These are phyloP conservation scores for Isaurus tuberculatus DNA, from an alignment of 92 coral and sea anemone species.

Conservation along the genomic window DNA sequence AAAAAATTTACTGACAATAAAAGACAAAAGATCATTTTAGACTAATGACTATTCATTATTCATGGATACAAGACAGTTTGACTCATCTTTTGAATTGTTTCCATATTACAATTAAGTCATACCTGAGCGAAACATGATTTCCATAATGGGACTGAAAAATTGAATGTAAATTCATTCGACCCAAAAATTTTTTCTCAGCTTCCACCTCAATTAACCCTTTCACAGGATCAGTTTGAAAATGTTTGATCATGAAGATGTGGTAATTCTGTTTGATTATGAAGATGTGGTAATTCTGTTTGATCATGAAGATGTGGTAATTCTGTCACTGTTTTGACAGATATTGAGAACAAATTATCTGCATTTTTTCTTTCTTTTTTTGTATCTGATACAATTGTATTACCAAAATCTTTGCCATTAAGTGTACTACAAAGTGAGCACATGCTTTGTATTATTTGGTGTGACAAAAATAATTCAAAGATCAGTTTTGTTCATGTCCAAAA, in stretches of 20 bases:
- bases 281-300: conserved; percentile 61
- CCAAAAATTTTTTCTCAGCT: conserved; percentile 82
- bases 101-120: neutral
- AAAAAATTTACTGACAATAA: too few relatives aligned
- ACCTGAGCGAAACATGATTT: conserved; percentile 87
- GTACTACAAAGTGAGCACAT: neutral
- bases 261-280: conserved; percentile 64
- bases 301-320: conserved; percentile 68
- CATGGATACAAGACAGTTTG: neutral
- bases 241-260: conserved; percentile 76
- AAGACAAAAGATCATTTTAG: neutral
- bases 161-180: conserved; percentile 85
- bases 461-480: neutral
- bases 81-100: neutral
- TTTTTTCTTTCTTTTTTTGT: neutral
- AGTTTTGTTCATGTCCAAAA: neutral
- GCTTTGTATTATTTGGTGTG: neutral
- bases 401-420: neutral
- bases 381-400: neutral
- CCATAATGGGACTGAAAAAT: conserved; percentile 83
- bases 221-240: conserved; percentile 71
- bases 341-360: neutral
- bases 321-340: conserved; percentile 2
- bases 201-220: conserved; percentile 75
- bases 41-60: neutral